Evolutionary conservation across 2,888 invertebrate genomes (phyloP), one percentile per base, ranked within the genome.

Genomic region (Stenchaetothrips biformis): DNA sequence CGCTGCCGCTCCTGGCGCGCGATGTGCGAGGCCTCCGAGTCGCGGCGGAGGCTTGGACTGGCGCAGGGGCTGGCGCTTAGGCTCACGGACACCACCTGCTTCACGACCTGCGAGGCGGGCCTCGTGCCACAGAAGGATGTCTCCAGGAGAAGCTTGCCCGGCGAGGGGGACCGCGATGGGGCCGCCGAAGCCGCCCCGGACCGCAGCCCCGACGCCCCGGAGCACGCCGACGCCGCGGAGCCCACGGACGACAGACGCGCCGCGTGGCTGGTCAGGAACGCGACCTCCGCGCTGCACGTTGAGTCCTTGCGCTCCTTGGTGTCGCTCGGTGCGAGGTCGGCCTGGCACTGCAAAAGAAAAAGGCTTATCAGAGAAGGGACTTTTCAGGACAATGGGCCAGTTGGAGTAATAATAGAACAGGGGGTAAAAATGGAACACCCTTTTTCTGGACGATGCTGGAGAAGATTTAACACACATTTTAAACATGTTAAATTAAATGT

Each of bases 91-190:
- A 82, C 88, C 88, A 77, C 88, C 88, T 6, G 87, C 90, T 79
- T 88, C 90, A 88, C 88, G 79, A 87, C 90, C 86, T 89, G 89
- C 86, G 81, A 87, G 80, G 90, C 89, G 0, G 94, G 93, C 85
- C 94, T 95, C 79, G 92, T 93, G 0, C 96, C 96, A 87, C 95
- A 96, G 86, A 96, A 96, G 0, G 95, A 95, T 0, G 96, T 96
- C 88, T 96, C 96, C 81, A 96, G 89, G 80, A 95, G 89, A 92
- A 95, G 95, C 86, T 93, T 94, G 88, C 96, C 95, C n/a, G 96
- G 96, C 18, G 95, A 95, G 2, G 96, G 95, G 79, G 85, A 85
- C 9, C 85, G 83, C 47, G 84, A 84, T 85, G 9, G 85, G 84
- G 16, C 84, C 84, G 11, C 84, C 84, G 2, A 74, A 25, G 67